phyloP scores from a whole-genome alignment of 2,888 invertebrate genomes.

The Drosophila formosana region DNA sequence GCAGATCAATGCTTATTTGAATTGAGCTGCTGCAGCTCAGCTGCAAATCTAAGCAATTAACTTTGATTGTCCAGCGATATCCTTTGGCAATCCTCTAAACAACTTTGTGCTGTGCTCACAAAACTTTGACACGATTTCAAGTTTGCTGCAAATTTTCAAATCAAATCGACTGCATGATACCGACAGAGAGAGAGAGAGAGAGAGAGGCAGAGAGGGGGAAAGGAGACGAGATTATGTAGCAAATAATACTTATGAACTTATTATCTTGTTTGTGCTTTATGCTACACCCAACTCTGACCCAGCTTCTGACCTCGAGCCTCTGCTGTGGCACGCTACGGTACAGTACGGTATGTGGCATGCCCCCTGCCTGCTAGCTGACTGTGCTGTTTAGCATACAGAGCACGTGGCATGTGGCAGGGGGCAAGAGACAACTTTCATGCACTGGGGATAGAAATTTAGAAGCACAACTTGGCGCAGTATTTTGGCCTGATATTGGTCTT shows the following conservation, averaged over 20 bases:
- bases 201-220: neutral
- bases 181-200: too few relatives aligned
- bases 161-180: slow-evolving; percentile 51
- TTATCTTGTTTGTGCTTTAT: slow-evolving; percentile 76
- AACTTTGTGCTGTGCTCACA: slow-evolving; percentile 29
- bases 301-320: slow-evolving; percentile 23
- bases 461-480: slow-evolving; percentile 72
- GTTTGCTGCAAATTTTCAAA: slow-evolving; percentile 61
- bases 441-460: slow-evolving; percentile 77
- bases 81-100: slow-evolving; percentile 37
- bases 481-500: slow-evolving; percentile 69
- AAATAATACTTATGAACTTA: slow-evolving; percentile 81
- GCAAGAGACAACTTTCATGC: slow-evolving; percentile 53
- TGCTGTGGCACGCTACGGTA: slow-evolving; percentile 4
- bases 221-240: slow-evolving; percentile 62
- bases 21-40: slow-evolving; percentile 23
- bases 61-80: slow-evolving; percentile 48
- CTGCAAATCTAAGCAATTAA: slow-evolving; percentile 62
- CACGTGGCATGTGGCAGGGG: slow-evolving; percentile 53
- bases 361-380: slow-evolving; percentile 7
- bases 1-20: slow-evolving; percentile 44
- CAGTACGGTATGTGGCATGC: neutral
- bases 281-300: slow-evolving; percentile 28
- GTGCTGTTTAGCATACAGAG: slow-evolving; percentile 70
- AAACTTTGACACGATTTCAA: slow-evolving; percentile 69